phyloP scores from a whole-genome alignment of 2,888 invertebrate species.

The Pollenia amentaria region DNA sequence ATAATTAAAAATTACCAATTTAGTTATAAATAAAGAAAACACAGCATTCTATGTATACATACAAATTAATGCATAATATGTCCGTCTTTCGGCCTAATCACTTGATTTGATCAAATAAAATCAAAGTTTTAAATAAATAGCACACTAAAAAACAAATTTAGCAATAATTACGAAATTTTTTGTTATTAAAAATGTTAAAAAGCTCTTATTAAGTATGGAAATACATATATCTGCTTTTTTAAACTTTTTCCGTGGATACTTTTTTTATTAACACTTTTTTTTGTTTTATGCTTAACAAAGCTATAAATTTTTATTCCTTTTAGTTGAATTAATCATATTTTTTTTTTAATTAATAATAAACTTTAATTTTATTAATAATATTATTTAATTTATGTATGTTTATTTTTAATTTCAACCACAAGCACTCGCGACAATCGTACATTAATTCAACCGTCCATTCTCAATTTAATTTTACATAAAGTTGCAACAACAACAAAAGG shows the following conservation, averaged over 20 bases:
- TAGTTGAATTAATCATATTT: not conserved
- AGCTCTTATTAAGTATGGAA: too few relatives aligned
- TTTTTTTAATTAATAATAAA: not conserved
- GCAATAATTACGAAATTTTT: not conserved
- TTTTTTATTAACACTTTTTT: not conserved
- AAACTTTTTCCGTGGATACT: too few relatives aligned
- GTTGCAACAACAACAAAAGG: not conserved
- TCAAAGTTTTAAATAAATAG: not conserved
- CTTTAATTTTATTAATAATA: constrained; percentile 24
- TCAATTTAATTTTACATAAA: constrained; percentile 9
- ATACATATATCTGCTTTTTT: too few relatives aligned
- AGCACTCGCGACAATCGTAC: not conserved
- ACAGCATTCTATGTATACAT: too few relatives aligned
- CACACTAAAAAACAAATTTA: not conserved
- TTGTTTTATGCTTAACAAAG: too few relatives aligned
- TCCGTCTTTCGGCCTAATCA: not conserved
- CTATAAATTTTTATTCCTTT: not conserved
- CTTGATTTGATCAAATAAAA: not conserved
- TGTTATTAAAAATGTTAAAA: too few relatives aligned
- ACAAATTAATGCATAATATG: not conserved
- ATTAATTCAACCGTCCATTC: not conserved
- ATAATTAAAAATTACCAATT: constrained; percentile 2
- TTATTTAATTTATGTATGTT: not conserved
- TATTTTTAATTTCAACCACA: constrained; percentile 33
- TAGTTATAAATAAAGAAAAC: not conserved